Conservation (phyloP, 2,113 vertebrate genomes). For the Eidolon helvum region DNA sequence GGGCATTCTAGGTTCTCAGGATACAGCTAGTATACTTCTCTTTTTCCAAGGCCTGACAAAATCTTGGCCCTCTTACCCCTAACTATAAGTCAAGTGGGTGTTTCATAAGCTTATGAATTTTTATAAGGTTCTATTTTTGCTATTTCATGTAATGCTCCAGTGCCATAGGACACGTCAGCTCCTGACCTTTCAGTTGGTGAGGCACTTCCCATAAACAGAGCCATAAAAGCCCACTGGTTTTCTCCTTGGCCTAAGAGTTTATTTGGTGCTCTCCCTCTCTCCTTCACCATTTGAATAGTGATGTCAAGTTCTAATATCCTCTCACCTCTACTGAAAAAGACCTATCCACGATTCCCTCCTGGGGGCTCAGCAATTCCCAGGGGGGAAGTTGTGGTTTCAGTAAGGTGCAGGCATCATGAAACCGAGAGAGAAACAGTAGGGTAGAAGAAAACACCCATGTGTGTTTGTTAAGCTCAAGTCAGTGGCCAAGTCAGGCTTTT, state of each 20-base stretch:
- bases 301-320: conserved; percentile 74
- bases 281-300: conserved; percentile 70
- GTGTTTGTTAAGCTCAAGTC: not conserved
- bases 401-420: conserved; percentile 70
- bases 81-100: not conserved
- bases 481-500: not conserved
- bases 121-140: conserved; percentile 61
- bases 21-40: not conserved
- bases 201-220: conserved; percentile 73
- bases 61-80: not conserved
- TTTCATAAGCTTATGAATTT: conserved; percentile 58
- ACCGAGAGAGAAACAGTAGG: conserved; percentile 60
- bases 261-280: conserved; percentile 48
- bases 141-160: conserved; percentile 78
- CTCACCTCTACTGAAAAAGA: conserved; percentile 91
- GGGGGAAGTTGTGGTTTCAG: conserved; percentile 81
- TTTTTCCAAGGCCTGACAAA: not conserved
- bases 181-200: conserved; percentile 71
- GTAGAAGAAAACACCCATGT: not conserved
- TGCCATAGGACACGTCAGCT: conserved; percentile 63
- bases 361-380: not conserved
- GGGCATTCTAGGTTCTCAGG: too few species aligned
- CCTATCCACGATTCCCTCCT: conserved; percentile 82
- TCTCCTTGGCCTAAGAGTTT: conserved; percentile 23
- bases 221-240: conserved; percentile 72